Conservation (phyloP, 2,797 vertebrate species). For the Scomberomorus guttatus region DNA sequence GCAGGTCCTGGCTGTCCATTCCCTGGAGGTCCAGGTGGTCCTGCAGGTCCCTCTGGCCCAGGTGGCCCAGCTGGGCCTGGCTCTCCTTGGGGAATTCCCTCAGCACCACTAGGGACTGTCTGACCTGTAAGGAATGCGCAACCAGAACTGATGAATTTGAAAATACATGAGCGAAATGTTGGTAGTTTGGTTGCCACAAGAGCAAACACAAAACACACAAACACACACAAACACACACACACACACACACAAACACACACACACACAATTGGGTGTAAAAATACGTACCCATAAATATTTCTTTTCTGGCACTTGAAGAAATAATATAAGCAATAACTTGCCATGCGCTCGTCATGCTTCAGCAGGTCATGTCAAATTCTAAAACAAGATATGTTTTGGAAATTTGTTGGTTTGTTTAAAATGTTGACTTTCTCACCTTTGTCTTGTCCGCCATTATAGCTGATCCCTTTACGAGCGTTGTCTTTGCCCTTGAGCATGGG, state of each 20-base stretch:
- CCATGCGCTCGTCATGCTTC: background rate
- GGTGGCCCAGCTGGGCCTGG: slow-evolving; percentile 83
- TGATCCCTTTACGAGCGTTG: slow-evolving; percentile 86
- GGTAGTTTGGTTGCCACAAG: background rate
- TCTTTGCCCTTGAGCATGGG: slow-evolving; percentile 93
- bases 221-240: too few species aligned
- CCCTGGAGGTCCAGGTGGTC: slow-evolving; percentile 92
- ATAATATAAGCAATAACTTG: background rate
- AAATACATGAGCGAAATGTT: background rate
- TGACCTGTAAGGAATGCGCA: slow-evolving; percentile 72
- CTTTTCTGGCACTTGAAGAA: background rate
- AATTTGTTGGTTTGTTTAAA: background rate
- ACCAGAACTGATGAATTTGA: slow-evolving; percentile 8
- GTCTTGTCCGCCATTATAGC: slow-evolving; percentile 78
- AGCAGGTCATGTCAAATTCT: background rate
- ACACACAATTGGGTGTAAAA: background rate
- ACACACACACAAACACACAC: background rate
- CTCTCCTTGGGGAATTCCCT: slow-evolving; percentile 81
- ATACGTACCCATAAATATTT: background rate
- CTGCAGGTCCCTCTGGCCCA: slow-evolving; percentile 87
- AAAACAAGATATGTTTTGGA: background rate
- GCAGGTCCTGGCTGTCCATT: slow-evolving; percentile 90
- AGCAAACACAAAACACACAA: background rate
- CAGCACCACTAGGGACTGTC: slow-evolving; percentile 80
- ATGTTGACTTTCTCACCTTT: slow-evolving; percentile 89